Percentiles rank a stretch among this genome's conserved stretches.
These are phyloP conservation scores for Laothoe populi DNA, from an alignment of 2,888 invertebrate genomes.

Conservation along the genomic window DNA sequence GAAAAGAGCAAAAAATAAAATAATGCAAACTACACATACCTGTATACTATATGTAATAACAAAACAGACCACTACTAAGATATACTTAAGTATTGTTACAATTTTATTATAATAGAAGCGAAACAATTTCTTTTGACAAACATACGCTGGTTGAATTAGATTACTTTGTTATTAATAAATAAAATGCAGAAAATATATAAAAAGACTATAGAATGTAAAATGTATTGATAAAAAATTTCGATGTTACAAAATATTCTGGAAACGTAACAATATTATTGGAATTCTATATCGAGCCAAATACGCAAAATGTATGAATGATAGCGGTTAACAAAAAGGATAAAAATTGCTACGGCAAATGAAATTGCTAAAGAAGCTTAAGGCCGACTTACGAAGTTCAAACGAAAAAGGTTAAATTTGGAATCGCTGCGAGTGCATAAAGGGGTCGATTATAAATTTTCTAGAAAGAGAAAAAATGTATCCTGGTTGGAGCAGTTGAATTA, in stretches of 20 bases:
- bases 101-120: too few species aligned
- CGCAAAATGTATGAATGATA: constrained; percentile 4
- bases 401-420: constrained; percentile 16
- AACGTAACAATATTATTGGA: neutral
- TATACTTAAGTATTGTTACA: too few species aligned
- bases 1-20: too few species aligned
- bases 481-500: neutral
- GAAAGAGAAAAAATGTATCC: constrained; percentile 3
- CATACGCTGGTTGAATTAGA: too few species aligned
- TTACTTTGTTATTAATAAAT: too few species aligned
- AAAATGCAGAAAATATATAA: neutral
- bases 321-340: constrained; percentile 13
- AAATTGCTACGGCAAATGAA: constrained; percentile 11
- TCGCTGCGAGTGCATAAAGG: constrained; percentile 17
- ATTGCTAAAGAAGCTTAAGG: constrained; percentile 18
- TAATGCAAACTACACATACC: too few species aligned
- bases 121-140: too few species aligned
- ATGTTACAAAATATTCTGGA: neutral
- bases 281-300: neutral
- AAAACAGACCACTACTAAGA: too few species aligned
- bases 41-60: too few species aligned
- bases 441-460: constrained; percentile 7
- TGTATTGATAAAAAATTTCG: neutral
- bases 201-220: neutral
- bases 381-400: constrained; percentile 17